Evolutionary conservation across 2,113 vertebrate genomes (phyloP).

Genomic region (Otocyon megalotis): DNA sequence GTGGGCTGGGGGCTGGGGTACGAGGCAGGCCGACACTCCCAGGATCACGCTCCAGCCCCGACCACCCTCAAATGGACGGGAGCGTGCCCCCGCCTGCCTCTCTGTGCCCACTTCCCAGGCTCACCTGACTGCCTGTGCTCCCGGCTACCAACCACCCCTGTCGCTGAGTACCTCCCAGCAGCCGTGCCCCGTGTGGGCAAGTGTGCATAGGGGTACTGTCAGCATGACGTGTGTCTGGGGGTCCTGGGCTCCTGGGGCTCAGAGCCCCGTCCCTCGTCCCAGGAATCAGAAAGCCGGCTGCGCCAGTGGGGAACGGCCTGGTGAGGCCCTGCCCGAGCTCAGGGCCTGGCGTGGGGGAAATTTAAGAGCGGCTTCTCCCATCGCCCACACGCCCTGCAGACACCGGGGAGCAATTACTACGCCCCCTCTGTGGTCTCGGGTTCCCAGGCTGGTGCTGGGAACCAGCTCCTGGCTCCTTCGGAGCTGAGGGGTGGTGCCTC

Average conservation of each 20-base stretch:
- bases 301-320: neutral
- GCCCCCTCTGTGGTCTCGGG: neutral
- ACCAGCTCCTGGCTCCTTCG: neutral
- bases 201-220: neutral
- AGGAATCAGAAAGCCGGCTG: neutral
- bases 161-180: rapidly evolving
- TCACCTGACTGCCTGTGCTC: neutral
- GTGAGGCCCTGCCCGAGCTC: neutral
- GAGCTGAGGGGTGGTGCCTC: neutral
- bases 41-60: neutral
- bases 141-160: rapidly evolving
- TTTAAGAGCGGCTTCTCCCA: neutral
- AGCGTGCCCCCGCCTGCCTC: neutral
- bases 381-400: slow-evolving; percentile 13
- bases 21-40: neutral
- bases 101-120: too few relatives aligned
- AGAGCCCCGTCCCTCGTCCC: rapidly evolving
- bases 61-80: rapidly evolving
- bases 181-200: neutral
- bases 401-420: slow-evolving; percentile 33
- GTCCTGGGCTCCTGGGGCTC: neutral
- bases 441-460: slow-evolving; percentile 63
- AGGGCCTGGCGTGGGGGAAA: neutral
- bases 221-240: too few relatives aligned
- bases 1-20: neutral